Evolutionary conservation across 2,888 invertebrate genomes (phyloP).

Genomic region (Heteropelma amictum): DNA sequence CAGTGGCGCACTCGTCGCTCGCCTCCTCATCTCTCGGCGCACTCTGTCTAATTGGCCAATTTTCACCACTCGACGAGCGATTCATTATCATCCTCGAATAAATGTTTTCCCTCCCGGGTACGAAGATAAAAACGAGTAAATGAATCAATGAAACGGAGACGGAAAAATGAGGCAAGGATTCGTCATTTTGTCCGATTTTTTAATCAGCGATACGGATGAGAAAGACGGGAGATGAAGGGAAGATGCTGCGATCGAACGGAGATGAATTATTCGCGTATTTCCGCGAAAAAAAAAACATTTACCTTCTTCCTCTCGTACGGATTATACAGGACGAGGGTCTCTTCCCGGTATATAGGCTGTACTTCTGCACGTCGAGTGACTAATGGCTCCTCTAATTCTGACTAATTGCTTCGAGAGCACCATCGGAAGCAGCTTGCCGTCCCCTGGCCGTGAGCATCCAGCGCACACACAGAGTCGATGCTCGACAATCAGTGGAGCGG

Average conservation of each 20-base stretch:
- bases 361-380: conserved; percentile 55
- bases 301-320: conserved; percentile 28
- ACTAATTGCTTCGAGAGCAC: conserved; percentile 61
- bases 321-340: too few species aligned
- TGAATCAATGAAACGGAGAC: too few species aligned
- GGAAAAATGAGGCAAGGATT: too few species aligned
- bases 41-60: conserved; percentile 72
- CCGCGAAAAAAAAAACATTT: conserved; percentile 43
- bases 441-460: too few species aligned
- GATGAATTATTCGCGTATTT: conserved; percentile 31
- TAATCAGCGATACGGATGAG: too few species aligned
- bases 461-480: too few species aligned
- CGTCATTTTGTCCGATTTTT: too few species aligned
- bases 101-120: conserved; percentile 62
- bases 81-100: conserved; percentile 70
- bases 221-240: not conserved
- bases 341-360: conserved; percentile 14
- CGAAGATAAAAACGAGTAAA: too few species aligned
- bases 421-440: too few species aligned
- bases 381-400: conserved; percentile 69
- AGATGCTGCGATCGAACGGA: not conserved
- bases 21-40: conserved; percentile 60
- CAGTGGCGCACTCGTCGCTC: too few species aligned
- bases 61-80: conserved; percentile 74
- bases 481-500: conserved; percentile 51